phyloP scores from a whole-genome alignment of 2,888 invertebrate genomes.

The Sphinx pinastri region DNA sequence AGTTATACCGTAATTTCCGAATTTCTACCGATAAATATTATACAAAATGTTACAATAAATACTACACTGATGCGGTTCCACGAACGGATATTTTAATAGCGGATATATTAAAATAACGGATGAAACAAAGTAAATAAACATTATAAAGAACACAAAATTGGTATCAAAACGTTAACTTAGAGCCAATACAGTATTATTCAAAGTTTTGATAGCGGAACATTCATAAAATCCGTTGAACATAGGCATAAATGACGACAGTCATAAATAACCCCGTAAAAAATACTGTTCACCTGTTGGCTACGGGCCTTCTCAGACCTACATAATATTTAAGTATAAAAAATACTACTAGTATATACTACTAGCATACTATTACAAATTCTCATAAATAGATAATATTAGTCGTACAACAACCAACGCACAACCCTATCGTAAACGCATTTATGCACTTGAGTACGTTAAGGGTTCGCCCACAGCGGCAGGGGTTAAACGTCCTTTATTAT shows the following conservation, averaged over 20 bases:
- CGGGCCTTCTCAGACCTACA: no score
- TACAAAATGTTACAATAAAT: not conserved
- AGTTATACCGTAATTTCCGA: no score
- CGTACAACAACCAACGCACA: constrained; percentile 14
- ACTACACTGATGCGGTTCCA: constrained; percentile 6
- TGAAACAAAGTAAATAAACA: constrained; percentile 24
- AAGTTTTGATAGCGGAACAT: not conserved
- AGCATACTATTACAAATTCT: no score
- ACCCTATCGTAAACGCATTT: constrained; percentile 34
- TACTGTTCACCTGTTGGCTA: no score
- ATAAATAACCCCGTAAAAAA: no score
- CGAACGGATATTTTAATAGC: constrained; percentile 19
- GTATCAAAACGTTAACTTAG: not conserved
- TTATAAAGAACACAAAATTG: not conserved
- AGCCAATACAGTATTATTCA: not conserved
- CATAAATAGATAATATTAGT: no score
- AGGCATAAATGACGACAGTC: no score
- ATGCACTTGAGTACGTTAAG: constrained; percentile 59
- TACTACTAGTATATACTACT: no score
- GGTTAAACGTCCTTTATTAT: constrained; percentile 55
- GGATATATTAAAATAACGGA: constrained; percentile 20
- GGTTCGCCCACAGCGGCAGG: constrained; percentile 43
- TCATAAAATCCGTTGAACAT: no score
- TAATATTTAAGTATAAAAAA: no score
- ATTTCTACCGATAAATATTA: no score